Evolutionary conservation across 2,888 invertebrate species (phyloP).

Genomic region (Eupeodes luniger): DNA sequence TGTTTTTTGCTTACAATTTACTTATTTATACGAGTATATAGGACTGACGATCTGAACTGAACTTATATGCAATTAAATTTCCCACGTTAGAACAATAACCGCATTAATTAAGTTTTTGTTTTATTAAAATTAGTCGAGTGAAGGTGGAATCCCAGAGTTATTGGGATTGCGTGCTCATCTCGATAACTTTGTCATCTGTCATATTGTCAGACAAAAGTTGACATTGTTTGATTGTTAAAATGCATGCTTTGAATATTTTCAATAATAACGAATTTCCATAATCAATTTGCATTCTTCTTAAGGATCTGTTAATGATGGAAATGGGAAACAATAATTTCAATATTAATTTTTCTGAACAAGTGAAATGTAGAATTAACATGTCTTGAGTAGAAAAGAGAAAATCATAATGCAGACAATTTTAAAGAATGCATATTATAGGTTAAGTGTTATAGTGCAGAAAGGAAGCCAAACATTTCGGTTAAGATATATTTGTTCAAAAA

Average conservation of each 20-base stretch:
- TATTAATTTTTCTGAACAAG: neutral
- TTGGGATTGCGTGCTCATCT: neutral
- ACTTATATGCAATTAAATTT: constrained; percentile 14
- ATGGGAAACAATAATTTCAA: neutral
- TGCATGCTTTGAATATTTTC: neutral
- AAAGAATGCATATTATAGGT: too few species aligned
- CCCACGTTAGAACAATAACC: constrained; percentile 11
- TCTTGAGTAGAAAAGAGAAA: too few species aligned
- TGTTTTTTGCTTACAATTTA: neutral
- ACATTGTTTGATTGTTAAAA: neutral
- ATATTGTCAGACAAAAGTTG: neutral
- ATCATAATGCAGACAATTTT: too few species aligned
- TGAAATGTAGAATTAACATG: too few species aligned
- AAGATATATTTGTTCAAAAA: too few species aligned
- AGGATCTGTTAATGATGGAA: neutral
- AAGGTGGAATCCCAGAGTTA: constrained; percentile 2
- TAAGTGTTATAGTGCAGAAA: too few species aligned
- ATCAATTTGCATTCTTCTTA: neutral
- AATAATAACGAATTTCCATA: neutral
- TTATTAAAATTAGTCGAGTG: neutral
- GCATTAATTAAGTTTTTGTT: neutral
- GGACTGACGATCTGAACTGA: neutral
- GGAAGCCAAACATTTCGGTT: too few species aligned
- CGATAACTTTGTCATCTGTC: neutral
- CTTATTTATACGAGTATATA: constrained; percentile 3